Conservation (phyloP, 2,888 invertebrate genomes). For the Pandemis cinnamomeana region DNA sequence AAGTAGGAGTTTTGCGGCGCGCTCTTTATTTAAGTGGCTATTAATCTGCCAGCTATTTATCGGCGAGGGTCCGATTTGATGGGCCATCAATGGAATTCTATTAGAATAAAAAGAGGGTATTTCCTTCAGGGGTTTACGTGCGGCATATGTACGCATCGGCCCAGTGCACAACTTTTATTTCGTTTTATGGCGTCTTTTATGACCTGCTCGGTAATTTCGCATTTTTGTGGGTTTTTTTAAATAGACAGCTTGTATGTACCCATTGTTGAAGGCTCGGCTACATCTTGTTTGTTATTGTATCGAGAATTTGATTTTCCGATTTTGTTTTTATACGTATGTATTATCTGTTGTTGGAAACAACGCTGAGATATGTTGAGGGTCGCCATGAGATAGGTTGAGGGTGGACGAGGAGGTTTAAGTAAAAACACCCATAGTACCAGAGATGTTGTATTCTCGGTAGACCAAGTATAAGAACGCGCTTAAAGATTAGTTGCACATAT, state of each 20-base stretch:
- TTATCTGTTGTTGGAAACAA: no score
- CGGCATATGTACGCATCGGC: constrained; percentile 20
- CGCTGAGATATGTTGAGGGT: no score
- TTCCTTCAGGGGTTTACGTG: constrained; percentile 10
- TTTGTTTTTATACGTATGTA: no score
- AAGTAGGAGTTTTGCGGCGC: constrained; percentile 28
- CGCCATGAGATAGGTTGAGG: no score
- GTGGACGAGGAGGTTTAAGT: no score
- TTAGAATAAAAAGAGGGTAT: constrained; percentile 35
- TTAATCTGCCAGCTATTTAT: constrained; percentile 36
- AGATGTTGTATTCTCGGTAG: no score
- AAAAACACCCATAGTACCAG: no score
- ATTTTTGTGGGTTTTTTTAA: not conserved
- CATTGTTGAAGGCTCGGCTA: no score
- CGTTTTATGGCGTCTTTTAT: constrained; percentile 26
- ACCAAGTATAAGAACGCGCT: no score
- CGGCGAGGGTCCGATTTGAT: constrained; percentile 24
- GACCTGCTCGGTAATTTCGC: not conserved
- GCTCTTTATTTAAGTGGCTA: constrained; percentile 32
- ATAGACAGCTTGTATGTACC: not conserved
- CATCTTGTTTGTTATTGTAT: no score
- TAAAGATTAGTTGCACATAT: no score
- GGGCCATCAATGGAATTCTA: constrained; percentile 37
- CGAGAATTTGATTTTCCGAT: no score
- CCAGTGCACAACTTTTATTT: constrained; percentile 10